Percentiles rank a stretch among this genome's conserved stretches.
Evolutionary conservation across 1,140 invertebrate genomes (phyloP).

Genomic region (Bicyclus anynana): DNA sequence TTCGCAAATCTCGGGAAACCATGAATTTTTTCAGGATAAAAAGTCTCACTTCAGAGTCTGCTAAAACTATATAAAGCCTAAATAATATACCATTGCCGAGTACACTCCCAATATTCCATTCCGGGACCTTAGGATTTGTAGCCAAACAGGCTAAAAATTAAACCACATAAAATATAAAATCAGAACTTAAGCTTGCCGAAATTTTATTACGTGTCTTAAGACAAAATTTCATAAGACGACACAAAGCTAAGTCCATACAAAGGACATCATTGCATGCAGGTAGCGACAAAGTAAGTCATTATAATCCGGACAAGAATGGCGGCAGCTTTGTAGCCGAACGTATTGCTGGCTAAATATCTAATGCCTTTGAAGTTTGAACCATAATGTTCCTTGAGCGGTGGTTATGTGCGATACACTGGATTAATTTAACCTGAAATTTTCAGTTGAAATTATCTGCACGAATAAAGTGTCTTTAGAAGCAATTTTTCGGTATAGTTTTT

Average conservation of each 20-base stretch:
- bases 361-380: conserved; percentile 8
- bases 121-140: too few relatives aligned
- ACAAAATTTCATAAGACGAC: neutral
- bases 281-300: conserved; percentile 49
- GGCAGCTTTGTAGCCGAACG: neutral
- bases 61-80: too few relatives aligned
- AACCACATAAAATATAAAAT: too few relatives aligned
- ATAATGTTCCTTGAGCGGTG: neutral
- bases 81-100: too few relatives aligned
- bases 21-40: too few relatives aligned
- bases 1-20: too few relatives aligned
- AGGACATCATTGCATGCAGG: neutral
- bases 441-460: neutral
- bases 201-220: neutral
- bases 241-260: neutral
- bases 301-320: conserved; percentile 35
- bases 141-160: too few relatives aligned
- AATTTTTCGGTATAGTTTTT: too few relatives aligned
- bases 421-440: neutral
- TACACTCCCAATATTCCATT: too few relatives aligned
- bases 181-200: too few relatives aligned
- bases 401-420: neutral
- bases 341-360: conserved; percentile 4
- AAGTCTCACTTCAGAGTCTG: too few relatives aligned
- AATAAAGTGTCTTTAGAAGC: too few relatives aligned